A percentile compares a stretch with the other conserved stretches of the same genome.
These are phyloP conservation scores for Oxyura jamaicensis DNA, from an alignment of 2,113 vertebrate species.

Conservation along the genomic window DNA sequence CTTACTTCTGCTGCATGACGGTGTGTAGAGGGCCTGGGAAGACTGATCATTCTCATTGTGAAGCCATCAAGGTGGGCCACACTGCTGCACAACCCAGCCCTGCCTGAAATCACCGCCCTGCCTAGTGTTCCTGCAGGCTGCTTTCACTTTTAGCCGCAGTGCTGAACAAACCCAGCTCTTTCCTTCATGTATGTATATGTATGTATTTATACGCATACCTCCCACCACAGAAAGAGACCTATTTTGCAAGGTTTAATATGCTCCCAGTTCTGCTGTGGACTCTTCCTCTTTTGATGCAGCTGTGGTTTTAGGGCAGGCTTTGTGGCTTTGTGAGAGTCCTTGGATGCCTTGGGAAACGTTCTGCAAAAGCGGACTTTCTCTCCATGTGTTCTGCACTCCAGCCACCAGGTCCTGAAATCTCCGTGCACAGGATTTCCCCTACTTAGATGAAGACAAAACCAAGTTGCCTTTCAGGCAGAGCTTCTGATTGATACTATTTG, in stretches of 20 bases:
- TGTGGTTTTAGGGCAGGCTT: constrained; percentile 68
- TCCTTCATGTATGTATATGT: background rate
- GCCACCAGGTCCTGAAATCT: constrained; percentile 59
- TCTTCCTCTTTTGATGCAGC: constrained; percentile 69
- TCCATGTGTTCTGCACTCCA: constrained; percentile 31
- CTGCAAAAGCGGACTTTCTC: constrained; percentile 49
- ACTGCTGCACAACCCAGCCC: background rate
- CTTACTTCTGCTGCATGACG: background rate
- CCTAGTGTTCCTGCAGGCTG: background rate
- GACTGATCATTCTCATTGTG: background rate
- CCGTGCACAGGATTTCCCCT: constrained; percentile 26
- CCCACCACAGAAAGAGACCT: background rate
- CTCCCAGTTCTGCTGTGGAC: constrained; percentile 33
- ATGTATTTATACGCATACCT: background rate
- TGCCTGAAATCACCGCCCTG: background rate
- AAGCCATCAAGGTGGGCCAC: background rate
- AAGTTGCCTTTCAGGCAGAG: background rate
- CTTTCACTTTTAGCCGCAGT: background rate
- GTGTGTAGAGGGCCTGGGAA: background rate
- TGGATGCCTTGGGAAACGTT: constrained; percentile 65
- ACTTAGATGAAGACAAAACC: background rate
- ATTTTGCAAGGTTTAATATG: constrained; percentile 55
- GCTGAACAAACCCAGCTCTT: background rate
- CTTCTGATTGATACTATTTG: background rate
- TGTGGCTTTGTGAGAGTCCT: constrained; percentile 66